Base-by-base conservation (phyloP, 2,113 vertebrate species). In the Benitochromis conjunctus region DNA sequence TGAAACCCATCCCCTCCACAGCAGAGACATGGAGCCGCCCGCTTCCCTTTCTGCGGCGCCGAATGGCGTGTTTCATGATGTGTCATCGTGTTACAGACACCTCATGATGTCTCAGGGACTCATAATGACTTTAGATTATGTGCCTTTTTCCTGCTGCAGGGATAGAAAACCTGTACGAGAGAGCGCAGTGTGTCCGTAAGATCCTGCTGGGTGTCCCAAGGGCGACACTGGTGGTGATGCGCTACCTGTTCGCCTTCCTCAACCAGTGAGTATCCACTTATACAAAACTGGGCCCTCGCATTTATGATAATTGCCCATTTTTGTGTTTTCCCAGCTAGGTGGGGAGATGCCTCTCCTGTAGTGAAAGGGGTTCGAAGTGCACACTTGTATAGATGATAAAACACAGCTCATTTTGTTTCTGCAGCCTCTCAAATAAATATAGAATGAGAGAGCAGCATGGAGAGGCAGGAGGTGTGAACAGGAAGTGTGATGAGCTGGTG, bases 241-340 rank as follows among this genome's bases (percentile, higher is more conserved):
- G 99, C 92, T 99, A 99, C 95, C 97, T 99, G 93, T 99, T 99
- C 24, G 97, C 99, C 93, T 99, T 99, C 96, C 98, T 99, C 91
- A 99, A 99, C 94, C 99, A 99, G 99, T 99, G 96, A 99, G 99
- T 97, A 3, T 36, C 82, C 66, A 13, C 84, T 91, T 8, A 10
- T 58, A 18, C 53, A 71, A 29, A 80, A 64, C 10, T 36, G 21
- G 51, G 18, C 82, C 11, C 82, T 88, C 24, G 21, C 43, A 5
- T 34, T 57, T 7, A 34, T 55, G 51, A 55, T 71, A 3, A 71
- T 16, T 41, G 6, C 26, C 69, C 60, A 41, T 81, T 80, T 79
- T 36, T 77, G 13, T 60, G 31, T 87, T 88, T 81, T 48, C 46
- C 79, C 66, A 60, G 51, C 38, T 38, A 36, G 62, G n/a, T 36